These are phyloP conservation scores for Steinernema feltiae DNA, from an alignment of 1,140 invertebrate genomes.

Conservation along the genomic window DNA sequence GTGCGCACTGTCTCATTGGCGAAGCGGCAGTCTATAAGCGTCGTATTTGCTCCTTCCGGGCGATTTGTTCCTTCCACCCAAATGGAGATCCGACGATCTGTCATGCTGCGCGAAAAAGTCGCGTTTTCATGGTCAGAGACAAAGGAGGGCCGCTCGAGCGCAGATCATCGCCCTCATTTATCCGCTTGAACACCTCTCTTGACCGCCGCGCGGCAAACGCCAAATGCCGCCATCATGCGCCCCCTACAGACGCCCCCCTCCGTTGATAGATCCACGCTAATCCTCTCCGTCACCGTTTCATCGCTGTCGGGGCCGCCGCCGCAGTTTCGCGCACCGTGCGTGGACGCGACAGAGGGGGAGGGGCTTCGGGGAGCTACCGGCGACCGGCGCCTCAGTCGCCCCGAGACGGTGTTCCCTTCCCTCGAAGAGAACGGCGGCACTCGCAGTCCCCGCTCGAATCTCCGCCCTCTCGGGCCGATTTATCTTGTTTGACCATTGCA, in stretches of 20 bases:
- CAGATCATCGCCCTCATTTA: slow-evolving; percentile 13
- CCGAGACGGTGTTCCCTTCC: slow-evolving; percentile 5
- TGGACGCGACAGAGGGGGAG: background rate
- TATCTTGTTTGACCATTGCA: slow-evolving; percentile 12
- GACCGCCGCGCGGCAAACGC: background rate
- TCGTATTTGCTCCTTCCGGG: background rate
- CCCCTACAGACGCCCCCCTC: background rate
- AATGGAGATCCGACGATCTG: background rate
- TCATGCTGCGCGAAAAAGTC: slow-evolving; percentile 8
- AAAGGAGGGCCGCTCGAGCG: background rate
- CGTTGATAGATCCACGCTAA: background rate
- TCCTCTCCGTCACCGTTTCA: background rate
- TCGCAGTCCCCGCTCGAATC: background rate
- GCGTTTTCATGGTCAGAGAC: background rate
- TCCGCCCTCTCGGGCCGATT: slow-evolving; percentile 1
- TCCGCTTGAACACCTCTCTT: slow-evolving; percentile 15
- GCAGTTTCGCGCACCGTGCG: slow-evolving; percentile 7
- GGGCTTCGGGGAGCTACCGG: background rate
- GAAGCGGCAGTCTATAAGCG: too few species aligned
- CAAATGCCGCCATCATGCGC: background rate
- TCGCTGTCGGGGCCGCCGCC: background rate
- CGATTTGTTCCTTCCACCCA: slow-evolving; percentile 9
- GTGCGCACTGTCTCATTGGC: too few species aligned
- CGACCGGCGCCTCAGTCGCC: background rate
- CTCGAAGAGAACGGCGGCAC: background rate